Evolutionary conservation across 2,888 invertebrate genomes (phyloP), one percentile per base, ranked within the genome.

Genomic region (Dolichomitus sp.): DNA sequence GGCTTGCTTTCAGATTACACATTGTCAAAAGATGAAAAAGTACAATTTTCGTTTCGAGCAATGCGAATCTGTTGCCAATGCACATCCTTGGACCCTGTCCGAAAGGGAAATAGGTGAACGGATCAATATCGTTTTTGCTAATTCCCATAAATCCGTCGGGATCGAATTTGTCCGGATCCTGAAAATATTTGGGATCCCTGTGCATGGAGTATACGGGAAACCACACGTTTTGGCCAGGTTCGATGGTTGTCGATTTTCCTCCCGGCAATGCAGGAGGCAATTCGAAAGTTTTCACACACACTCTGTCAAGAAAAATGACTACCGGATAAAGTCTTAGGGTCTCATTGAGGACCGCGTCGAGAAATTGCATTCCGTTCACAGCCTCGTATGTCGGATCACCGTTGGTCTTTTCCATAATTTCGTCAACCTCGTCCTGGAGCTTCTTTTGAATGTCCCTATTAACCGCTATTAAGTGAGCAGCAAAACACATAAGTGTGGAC

Each of bases 281-380:
- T 50, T 92, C 91, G 40, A 93, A 94, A 0, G 88, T 87, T 50
- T 91, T 90, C 1, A 84, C 85, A 42, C 93, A 93, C 2, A 89
- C 45, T 19, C 94, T 88, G 69, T 93, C 94, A 0, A 89, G 52
- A 2, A 89, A 61, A 0, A 87, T 27, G 0, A 72, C 68, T 7
- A 90, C 87, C 0, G 93, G 90, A 78, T 91, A 90, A 37, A 90
- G 80, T 14, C 93, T 86, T 7, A 93, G 72, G 4, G 89, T 79
- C 75, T 94, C 93, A 77, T 88, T 84, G 1, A 95, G 88, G 0
- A 95, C 94, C 93, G 95, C 95, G 68, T 95, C 95, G 88, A 96
- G 85, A 84, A 95, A 95, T 57, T 94, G 94, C 91, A 95, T 94
- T 37, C 93, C 94, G 4, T 93, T 92, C 1, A 94, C 87, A 1